Percentiles rank a stretch among this genome's conserved stretches.
These are phyloP conservation scores for Prochilodus magdalenae DNA, from an alignment of 2,113 vertebrate species.

Conservation along the genomic window DNA sequence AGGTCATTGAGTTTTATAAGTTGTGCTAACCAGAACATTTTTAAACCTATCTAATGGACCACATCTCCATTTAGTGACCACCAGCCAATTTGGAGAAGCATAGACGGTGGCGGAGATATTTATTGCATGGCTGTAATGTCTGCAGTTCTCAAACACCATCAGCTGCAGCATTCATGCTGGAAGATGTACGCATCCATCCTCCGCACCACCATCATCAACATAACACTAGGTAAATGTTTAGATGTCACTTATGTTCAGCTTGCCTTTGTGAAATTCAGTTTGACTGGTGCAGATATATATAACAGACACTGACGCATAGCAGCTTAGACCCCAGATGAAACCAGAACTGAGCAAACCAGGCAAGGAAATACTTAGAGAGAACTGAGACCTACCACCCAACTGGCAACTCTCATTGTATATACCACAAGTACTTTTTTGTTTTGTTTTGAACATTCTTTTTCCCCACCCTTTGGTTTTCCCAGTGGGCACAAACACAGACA, in stretches of 20 bases:
- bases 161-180: not conserved
- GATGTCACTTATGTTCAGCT: too few relatives aligned
- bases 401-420: not conserved
- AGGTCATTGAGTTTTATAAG: slow-evolving; percentile 48
- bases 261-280: not conserved
- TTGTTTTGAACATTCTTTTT: too few relatives aligned
- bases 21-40: slow-evolving; percentile 22
- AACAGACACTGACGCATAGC: not conserved
- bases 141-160: not conserved
- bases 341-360: not conserved
- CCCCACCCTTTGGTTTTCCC: too few relatives aligned
- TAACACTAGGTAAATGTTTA: too few relatives aligned
- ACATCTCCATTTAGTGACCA: slow-evolving; percentile 50
- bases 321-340: not conserved
- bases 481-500: too few relatives aligned
- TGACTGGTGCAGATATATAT: not conserved
- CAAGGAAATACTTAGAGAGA: not conserved
- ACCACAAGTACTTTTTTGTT: too few relatives aligned
- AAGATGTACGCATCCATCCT: not conserved
- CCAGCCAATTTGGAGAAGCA: slow-evolving; percentile 43
- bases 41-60: slow-evolving; percentile 32
- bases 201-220: not conserved
- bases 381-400: not conserved
- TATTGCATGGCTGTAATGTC: slow-evolving; percentile 14
- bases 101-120: slow-evolving; percentile 18